Conservation (phyloP, 2,797 vertebrate genomes). For the Apogon hyalosoma region DNA sequence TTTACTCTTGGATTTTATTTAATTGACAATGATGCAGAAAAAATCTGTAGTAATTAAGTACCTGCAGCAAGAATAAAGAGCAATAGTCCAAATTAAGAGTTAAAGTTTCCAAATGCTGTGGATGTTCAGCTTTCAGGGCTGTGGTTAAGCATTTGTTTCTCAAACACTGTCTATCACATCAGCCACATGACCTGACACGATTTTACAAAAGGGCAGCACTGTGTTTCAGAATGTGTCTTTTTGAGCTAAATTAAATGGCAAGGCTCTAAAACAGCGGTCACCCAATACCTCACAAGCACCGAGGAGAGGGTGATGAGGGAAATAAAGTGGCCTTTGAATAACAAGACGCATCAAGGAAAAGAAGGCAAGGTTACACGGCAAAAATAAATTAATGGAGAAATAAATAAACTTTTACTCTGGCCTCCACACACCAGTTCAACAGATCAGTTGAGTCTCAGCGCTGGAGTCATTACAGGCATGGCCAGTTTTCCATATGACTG, state of each 20-base stretch:
- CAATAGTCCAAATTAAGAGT: background rate
- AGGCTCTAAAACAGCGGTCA: slow-evolving; percentile 13
- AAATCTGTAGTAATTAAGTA: slow-evolving; percentile 1
- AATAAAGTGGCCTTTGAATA: slow-evolving; percentile 12
- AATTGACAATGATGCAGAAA: slow-evolving; percentile 10
- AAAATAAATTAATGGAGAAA: slow-evolving; percentile 23
- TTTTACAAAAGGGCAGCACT: background rate
- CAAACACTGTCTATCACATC: slow-evolving; percentile 8
- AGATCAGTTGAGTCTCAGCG: slow-evolving; percentile 39
- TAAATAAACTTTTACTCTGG: slow-evolving; percentile 10
- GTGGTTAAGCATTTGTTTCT: slow-evolving; percentile 11
- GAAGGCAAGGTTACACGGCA: background rate
- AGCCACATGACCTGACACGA: slow-evolving; percentile 2
- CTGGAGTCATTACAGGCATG: slow-evolving; percentile 52
- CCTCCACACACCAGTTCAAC: slow-evolving; percentile 28
- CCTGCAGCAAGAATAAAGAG: background rate
- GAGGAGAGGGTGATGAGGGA: background rate
- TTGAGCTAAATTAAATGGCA: slow-evolving; percentile 12
- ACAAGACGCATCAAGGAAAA: slow-evolving; percentile 8
- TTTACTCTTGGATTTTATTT: background rate
- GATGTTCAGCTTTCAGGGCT: background rate
- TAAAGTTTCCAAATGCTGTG: background rate
- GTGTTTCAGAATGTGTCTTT: background rate
- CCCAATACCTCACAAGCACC: background rate
- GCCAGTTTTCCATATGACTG: slow-evolving; percentile 64